Evolutionary conservation across 2,888 invertebrate species (phyloP).

Genomic region (Matsumyia berberina): DNA sequence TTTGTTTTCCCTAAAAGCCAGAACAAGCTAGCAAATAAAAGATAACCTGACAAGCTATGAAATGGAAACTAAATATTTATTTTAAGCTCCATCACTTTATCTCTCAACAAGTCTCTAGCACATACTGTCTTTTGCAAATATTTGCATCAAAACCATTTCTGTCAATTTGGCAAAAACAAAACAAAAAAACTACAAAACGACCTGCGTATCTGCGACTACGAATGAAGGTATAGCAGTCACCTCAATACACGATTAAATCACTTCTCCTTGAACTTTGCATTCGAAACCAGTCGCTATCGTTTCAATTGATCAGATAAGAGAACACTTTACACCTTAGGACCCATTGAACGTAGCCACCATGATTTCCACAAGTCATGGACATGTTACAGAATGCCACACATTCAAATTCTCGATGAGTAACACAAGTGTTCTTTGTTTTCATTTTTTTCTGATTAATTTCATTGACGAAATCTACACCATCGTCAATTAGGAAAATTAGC

Average conservation of each 20-base stretch:
- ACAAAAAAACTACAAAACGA: neutral
- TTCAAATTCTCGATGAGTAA: slow-evolving; percentile 2
- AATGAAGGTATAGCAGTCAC: neutral
- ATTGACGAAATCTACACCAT: slow-evolving; percentile 22
- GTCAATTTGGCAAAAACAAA: slow-evolving; percentile 15
- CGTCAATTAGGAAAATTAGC: slow-evolving; percentile 31
- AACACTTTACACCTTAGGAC: neutral
- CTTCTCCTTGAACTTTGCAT: slow-evolving; percentile 49
- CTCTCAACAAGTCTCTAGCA: neutral
- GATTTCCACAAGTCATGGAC: neutral
- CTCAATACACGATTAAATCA: slow-evolving; percentile 22
- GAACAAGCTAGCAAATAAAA: slow-evolving; percentile 14
- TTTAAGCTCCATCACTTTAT: neutral
- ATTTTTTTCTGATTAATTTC: slow-evolving; percentile 6
- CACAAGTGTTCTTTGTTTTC: slow-evolving; percentile 6
- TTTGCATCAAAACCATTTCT: slow-evolving; percentile 25
- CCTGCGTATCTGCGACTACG: neutral
- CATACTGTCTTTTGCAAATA: slow-evolving; percentile 26
- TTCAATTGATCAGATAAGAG: slow-evolving; percentile 16
- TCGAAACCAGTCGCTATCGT: slow-evolving; percentile 18
- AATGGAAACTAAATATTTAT: slow-evolving; percentile 23
- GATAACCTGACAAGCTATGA: neutral
- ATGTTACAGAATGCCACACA: neutral
- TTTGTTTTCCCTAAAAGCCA: neutral
- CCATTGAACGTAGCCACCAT: neutral